Percentiles rank a stretch among this genome's conserved stretches.
These are phyloP conservation scores for Tridacna crocea DNA, from an alignment of 2,888 invertebrate genomes.

Conservation along the genomic window DNA sequence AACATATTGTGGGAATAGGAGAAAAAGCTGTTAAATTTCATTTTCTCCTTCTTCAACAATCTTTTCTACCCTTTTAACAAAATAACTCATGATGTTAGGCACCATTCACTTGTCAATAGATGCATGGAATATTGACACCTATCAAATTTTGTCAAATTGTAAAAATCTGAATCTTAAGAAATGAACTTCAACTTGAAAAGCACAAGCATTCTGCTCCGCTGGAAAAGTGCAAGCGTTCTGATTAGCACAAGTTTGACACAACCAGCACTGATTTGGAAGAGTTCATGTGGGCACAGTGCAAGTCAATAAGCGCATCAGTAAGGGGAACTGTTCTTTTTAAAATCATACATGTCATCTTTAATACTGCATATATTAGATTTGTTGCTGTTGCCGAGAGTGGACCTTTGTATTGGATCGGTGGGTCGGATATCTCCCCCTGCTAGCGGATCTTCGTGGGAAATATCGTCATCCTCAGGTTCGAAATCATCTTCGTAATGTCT, in stretches of 20 bases:
- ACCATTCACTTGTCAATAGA: neutral
- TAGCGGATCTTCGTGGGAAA: constrained; percentile 55
- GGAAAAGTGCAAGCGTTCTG: too few species aligned
- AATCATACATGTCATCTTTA: constrained; percentile 78
- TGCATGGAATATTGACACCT: neutral
- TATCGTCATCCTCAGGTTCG: constrained; percentile 81
- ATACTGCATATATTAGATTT: constrained; percentile 49
- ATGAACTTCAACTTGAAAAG: too few species aligned
- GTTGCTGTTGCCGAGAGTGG: constrained; percentile 43
- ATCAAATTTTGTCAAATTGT: too few species aligned
- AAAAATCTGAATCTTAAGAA: too few species aligned
- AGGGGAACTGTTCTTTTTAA: constrained; percentile 58
- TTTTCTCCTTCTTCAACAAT: neutral
- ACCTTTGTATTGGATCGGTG: constrained; percentile 56
- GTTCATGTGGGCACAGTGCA: too few species aligned
- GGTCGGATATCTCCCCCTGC: constrained; percentile 61
- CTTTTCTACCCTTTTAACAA: neutral
- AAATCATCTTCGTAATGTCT: constrained; percentile 84
- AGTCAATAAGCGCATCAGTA: constrained; percentile 30
- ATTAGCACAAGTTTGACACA: too few species aligned
- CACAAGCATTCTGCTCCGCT: too few species aligned
- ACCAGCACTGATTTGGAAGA: too few species aligned
- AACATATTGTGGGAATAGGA: neutral
- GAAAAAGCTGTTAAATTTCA: neutral
- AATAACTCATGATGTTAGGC: neutral